A percentile compares a stretch with the other conserved stretches of the same genome.
These are phyloP conservation scores for Turnix velox DNA, from an alignment of 2,113 vertebrate genomes.

Conservation along the genomic window DNA sequence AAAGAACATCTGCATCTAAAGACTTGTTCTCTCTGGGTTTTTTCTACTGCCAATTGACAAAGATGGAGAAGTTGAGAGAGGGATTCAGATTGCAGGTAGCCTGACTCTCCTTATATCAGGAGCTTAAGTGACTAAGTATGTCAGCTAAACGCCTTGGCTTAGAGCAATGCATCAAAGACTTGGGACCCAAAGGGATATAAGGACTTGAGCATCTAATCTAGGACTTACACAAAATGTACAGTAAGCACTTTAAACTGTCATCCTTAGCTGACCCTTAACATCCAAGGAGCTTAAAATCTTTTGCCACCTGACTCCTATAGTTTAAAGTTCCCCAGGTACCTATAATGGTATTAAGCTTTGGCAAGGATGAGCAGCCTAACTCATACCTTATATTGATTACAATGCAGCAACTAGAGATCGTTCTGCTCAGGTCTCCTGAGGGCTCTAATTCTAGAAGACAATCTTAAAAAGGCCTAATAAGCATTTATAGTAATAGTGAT, in stretches of 20 bases:
- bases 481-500: neutral
- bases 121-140: slow-evolving; percentile 59
- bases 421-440: neutral
- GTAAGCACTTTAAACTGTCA: slow-evolving; percentile 59
- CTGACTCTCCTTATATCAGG: slow-evolving; percentile 37
- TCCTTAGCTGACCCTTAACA: slow-evolving; percentile 41
- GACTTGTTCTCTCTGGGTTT: neutral
- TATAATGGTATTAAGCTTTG: slow-evolving; percentile 40
- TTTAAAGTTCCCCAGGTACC: slow-evolving; percentile 43
- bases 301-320: slow-evolving; percentile 5
- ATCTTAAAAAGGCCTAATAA: slow-evolving; percentile 24
- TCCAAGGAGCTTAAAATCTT: slow-evolving; percentile 29
- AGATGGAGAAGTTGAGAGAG: slow-evolving; percentile 32
- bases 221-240: slow-evolving; percentile 49
- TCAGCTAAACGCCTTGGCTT: neutral
- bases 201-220: slow-evolving; percentile 47
- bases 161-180: slow-evolving; percentile 43
- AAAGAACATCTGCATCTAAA: neutral
- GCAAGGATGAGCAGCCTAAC: slow-evolving; percentile 18
- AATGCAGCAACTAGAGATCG: slow-evolving; percentile 15
- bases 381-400: slow-evolving; percentile 44
- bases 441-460: slow-evolving; percentile 17
- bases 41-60: neutral
- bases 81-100: slow-evolving; percentile 25
- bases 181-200: slow-evolving; percentile 15